Evolutionary conservation across 2,797 vertebrate species (phyloP).

Genomic region (Chaetodon trifasciatus): DNA sequence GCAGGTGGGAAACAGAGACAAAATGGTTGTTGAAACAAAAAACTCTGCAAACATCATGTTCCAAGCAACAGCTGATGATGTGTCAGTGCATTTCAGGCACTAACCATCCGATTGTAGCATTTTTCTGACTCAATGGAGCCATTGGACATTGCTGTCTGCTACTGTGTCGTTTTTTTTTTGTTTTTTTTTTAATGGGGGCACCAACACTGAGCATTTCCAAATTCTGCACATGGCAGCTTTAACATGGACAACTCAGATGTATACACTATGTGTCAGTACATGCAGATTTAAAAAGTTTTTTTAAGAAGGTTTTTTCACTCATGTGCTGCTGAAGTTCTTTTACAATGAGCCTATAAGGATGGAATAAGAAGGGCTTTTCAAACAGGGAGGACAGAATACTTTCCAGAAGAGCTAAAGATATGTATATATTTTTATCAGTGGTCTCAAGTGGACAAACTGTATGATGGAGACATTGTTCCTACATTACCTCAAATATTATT

Average conservation of each 20-base stretch:
- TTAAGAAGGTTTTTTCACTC: no score
- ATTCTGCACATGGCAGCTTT: constrained; percentile 8
- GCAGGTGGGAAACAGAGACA: constrained; percentile 11
- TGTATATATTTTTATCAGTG: not conserved
- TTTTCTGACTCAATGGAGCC: not conserved
- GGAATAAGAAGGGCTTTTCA: no score
- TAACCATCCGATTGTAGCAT: not conserved
- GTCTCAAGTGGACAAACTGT: not conserved
- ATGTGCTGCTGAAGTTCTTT: not conserved
- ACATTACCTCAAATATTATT: not conserved
- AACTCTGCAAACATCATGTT: not conserved
- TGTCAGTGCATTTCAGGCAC: not conserved
- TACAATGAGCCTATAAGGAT: not conserved
- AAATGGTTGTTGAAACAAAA: no score
- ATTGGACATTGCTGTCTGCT: not conserved
- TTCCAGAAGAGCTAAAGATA: not conserved
- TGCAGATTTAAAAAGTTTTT: not conserved
- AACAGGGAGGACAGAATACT: not conserved
- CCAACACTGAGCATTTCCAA: not conserved
- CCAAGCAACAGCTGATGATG: not conserved
- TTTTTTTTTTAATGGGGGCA: no score
- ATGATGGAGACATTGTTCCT: not conserved
- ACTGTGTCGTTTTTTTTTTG: not conserved
- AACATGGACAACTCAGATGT: not conserved
- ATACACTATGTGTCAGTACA: not conserved